Evolutionary conservation across 2,797 vertebrate species (phyloP).

Genomic region (Gallinago stenura): DNA sequence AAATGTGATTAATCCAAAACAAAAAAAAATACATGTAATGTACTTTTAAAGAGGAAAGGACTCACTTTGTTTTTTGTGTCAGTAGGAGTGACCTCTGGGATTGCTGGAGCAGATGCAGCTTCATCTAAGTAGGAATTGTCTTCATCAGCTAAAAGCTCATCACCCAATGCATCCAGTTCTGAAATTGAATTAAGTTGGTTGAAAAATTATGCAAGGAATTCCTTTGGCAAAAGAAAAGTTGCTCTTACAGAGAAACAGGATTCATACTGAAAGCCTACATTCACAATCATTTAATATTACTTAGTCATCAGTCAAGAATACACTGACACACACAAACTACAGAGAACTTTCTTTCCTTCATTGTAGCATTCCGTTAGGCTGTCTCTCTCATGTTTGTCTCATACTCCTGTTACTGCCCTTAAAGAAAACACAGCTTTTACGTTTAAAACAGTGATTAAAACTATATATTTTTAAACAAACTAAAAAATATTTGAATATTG

Average conservation of each 20-base stretch:
- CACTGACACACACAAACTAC: fast-evolving
- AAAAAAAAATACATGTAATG: not conserved
- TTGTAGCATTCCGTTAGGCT: not conserved
- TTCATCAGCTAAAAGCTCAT: constrained; percentile 93
- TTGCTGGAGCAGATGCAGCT: constrained; percentile 90
- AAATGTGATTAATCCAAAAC: not conserved
- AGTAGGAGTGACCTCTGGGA: constrained; percentile 91
- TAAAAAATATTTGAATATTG: not conserved
- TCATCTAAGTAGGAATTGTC: constrained; percentile 97
- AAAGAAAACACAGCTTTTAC: not conserved
- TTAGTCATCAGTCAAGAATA: not conserved
- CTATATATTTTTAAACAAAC: not conserved
- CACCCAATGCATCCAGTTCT: constrained; percentile 96
- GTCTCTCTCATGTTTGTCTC: not conserved
- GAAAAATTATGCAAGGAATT: not conserved
- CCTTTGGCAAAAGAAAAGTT: not conserved
- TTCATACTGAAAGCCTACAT: not conserved
- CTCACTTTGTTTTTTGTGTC: constrained; percentile 91
- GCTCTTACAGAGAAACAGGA: not conserved
- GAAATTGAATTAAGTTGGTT: constrained; percentile 26
- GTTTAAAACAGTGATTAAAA: not conserved
- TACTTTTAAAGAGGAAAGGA: not conserved
- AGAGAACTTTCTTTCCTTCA: not conserved
- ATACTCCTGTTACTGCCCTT: not conserved
- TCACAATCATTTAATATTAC: not conserved